phyloP scores from a whole-genome alignment of 2,797 vertebrate genomes.

The Malacoraja senta region DNA sequence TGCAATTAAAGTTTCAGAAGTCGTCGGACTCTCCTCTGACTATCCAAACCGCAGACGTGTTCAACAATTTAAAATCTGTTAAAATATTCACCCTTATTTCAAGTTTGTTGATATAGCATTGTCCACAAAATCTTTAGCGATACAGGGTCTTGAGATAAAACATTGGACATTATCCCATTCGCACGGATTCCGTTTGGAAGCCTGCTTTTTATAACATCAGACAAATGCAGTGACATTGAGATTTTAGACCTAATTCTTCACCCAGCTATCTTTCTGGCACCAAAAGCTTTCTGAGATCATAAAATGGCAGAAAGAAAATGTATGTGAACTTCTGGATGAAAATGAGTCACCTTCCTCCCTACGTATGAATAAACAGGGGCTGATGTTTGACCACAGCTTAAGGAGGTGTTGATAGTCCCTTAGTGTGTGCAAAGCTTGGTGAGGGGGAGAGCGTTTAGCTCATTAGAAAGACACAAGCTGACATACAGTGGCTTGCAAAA shows the following conservation, averaged over 20 bases:
- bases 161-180: neutral
- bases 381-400: neutral
- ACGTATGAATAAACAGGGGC: neutral
- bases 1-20: neutral
- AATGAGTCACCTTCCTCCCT: neutral
- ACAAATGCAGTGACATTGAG: neutral
- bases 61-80: neutral
- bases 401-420: neutral
- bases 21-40: neutral
- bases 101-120: neutral
- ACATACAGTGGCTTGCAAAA: no score
- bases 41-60: neutral
- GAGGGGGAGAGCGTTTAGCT: no score
- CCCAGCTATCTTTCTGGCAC: neutral
- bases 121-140: neutral
- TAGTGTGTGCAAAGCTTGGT: neutral
- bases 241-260: neutral
- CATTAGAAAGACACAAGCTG: no score
- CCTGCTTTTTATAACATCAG: neutral
- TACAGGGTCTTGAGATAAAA: neutral
- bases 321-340: no score
- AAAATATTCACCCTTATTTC: neutral
- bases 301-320: neutral
- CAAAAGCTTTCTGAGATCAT: neutral
- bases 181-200: neutral